Evolutionary conservation across 2,888 invertebrate genomes (phyloP).

Genomic region (Lepeophtheirus nordmannii): DNA sequence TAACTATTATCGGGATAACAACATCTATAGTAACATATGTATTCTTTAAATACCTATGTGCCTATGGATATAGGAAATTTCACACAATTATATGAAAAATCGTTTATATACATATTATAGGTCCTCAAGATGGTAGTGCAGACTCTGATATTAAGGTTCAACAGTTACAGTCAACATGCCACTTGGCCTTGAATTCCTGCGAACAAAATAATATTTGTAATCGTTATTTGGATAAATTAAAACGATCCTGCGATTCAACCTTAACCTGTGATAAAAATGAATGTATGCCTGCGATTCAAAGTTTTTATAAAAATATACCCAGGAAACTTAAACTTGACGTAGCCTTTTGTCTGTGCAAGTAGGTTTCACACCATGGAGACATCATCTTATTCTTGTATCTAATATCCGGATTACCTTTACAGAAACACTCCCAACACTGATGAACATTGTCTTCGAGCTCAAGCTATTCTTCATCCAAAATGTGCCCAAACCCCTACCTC

Average conservation of each 20-base stretch:
- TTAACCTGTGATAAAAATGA: constrained; percentile 28
- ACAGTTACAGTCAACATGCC: constrained; percentile 60
- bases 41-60: no score
- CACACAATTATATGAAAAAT: no score
- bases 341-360: constrained; percentile 86
- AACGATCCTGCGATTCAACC: constrained; percentile 59
- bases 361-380: constrained; percentile 36
- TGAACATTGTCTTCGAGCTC: constrained; percentile 72
- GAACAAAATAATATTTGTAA: constrained; percentile 66
- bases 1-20: no score
- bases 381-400: neutral
- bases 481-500: constrained; percentile 57
- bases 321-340: constrained; percentile 72
- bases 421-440: constrained; percentile 74
- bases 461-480: constrained; percentile 71
- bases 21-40: no score
- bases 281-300: constrained; percentile 70
- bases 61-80: no score
- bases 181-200: constrained; percentile 62
- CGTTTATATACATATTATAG: neutral
- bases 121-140: constrained; percentile 3
- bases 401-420: constrained; percentile 26
- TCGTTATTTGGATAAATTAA: constrained; percentile 60
- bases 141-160: constrained; percentile 1
- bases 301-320: constrained; percentile 64